Evolutionary conservation across 2,113 vertebrate species (phyloP).

Genomic region (Dolichotis patagonum): DNA sequence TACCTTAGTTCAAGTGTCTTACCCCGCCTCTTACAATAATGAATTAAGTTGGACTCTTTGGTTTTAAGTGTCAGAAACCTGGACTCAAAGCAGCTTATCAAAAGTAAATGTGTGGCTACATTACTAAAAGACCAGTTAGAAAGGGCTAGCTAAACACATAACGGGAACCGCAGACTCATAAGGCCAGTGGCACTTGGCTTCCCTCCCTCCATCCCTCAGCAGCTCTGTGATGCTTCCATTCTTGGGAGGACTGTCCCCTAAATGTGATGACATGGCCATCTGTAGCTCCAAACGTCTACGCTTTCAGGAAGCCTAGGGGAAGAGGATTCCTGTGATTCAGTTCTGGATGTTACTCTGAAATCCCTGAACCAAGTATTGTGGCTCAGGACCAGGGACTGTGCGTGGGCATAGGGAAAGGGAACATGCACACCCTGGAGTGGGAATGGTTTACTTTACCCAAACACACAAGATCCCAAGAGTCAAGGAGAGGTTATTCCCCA

Average conservation of each 20-base stretch:
- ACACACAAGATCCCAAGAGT: not conserved
- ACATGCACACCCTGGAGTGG: not conserved
- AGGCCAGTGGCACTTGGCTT: not conserved
- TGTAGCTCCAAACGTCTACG: not conserved
- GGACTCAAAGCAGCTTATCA: not conserved
- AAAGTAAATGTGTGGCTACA: not conserved
- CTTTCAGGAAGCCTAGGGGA: not conserved
- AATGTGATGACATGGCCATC: not conserved
- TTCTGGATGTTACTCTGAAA: not conserved
- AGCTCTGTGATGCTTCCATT: not conserved
- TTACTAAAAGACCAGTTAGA: not conserved
- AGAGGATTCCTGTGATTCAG: not conserved
- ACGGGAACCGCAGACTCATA: not conserved
- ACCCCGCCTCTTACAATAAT: not conserved
- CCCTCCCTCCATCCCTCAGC: not conserved
- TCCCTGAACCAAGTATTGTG: not conserved
- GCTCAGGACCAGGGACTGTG: not conserved
- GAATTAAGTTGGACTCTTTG: not conserved
- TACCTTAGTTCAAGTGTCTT: not conserved
- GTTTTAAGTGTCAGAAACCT: constrained; percentile 20
- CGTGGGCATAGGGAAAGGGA: not conserved
- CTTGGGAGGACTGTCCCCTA: not conserved
- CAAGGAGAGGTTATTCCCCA: not conserved
- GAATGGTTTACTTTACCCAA: not conserved
- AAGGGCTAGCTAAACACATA: not conserved